Evolutionary conservation across 2,888 invertebrate genomes (phyloP).

Genomic region (Eupithecia insigniata): DNA sequence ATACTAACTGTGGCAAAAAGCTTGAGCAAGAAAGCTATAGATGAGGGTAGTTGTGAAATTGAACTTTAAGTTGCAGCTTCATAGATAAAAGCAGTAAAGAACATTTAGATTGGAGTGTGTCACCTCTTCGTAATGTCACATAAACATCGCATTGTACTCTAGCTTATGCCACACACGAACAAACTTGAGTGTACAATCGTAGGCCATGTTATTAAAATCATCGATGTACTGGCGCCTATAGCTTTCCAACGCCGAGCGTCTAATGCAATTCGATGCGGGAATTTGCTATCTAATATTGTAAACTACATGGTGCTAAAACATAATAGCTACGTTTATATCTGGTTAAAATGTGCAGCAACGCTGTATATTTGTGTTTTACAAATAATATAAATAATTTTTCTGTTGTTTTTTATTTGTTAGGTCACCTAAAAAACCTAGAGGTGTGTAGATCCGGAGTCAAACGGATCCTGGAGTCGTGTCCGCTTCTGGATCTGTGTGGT

Average conservation of each 20-base stretch:
- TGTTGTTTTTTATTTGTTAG: not conserved
- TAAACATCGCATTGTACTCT: constrained; percentile 47
- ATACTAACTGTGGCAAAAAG: not conserved
- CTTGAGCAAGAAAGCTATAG: not conserved
- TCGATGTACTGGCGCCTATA: constrained; percentile 51
- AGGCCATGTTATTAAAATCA: constrained; percentile 38
- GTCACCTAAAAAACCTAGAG: too few species aligned
- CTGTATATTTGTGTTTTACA: not conserved
- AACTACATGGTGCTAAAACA: constrained; percentile 53
- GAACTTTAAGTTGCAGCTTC: not conserved
- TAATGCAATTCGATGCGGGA: constrained; percentile 70
- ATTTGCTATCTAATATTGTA: constrained; percentile 67
- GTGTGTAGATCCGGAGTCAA: too few species aligned
- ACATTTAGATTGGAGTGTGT: constrained; percentile 1
- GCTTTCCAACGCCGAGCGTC: constrained; percentile 52
- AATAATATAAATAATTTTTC: not conserved
- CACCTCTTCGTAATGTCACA: constrained; percentile 34
- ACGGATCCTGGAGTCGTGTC: too few species aligned
- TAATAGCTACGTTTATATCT: constrained; percentile 22
- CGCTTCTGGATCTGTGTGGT: too few species aligned
- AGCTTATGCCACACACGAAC: constrained; percentile 63
- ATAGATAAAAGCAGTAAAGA: not conserved
- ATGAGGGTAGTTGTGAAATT: not conserved
- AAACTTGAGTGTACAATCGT: constrained; percentile 42
- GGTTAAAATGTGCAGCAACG: not conserved